These are phyloP conservation scores for Kryptopterus vitreolus DNA, from an alignment of 2,797 vertebrate genomes.

Conservation along the genomic window DNA sequence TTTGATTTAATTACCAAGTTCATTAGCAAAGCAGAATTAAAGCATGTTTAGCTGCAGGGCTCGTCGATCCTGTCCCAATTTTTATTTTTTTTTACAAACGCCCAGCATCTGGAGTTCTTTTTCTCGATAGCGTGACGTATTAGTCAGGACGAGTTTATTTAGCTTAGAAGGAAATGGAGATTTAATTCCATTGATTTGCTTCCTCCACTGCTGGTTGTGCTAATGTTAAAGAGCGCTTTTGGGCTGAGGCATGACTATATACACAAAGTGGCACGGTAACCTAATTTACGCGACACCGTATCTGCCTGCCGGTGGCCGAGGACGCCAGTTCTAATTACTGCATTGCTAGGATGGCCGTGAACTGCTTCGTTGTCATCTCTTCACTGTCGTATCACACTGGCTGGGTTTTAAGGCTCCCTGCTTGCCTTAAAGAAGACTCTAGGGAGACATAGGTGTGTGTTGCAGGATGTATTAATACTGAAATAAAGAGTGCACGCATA, in stretches of 20 bases:
- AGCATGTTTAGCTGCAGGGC: constrained; percentile 60
- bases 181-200: constrained; percentile 30
- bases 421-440: constrained; percentile 10
- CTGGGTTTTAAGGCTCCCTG: constrained; percentile 18
- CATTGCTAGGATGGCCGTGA: constrained; percentile 29
- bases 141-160: constrained; percentile 12
- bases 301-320: constrained; percentile 31
- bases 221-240: neutral
- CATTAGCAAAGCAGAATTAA: constrained; percentile 61
- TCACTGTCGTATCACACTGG: neutral
- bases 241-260: neutral
- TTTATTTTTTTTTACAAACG: constrained; percentile 12
- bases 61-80: constrained; percentile 52
- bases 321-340: constrained; percentile 23
- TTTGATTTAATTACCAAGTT: constrained; percentile 70
- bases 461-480: neutral
- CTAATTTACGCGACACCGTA: constrained; percentile 31
- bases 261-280: neutral
- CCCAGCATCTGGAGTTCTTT: constrained; percentile 40
- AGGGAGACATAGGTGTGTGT: constrained; percentile 13
- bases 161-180: neutral
- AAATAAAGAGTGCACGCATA: constrained; percentile 10
- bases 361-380: neutral
- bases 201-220: neutral
- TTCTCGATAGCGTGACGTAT: constrained; percentile 6